Evolutionary conservation across 2,888 invertebrate species (phyloP).

Genomic region (Cetonia aurata): DNA sequence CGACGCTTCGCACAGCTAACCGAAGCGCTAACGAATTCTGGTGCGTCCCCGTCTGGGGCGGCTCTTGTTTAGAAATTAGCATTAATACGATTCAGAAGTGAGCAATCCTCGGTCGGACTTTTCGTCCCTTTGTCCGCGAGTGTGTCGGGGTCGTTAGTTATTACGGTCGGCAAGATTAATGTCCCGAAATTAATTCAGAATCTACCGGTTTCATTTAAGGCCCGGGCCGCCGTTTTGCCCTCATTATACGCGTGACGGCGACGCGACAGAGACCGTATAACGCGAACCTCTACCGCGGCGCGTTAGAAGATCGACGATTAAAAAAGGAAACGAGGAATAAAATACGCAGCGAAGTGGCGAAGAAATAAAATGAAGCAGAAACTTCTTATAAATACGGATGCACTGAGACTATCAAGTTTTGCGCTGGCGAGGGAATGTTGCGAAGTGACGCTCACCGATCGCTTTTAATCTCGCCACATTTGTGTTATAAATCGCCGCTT

Average conservation of each 20-base stretch:
- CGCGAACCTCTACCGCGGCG: constrained; percentile 33
- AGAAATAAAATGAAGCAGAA: too few relatives aligned
- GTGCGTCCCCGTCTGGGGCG: too few relatives aligned
- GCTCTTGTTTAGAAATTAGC: constrained; percentile 27
- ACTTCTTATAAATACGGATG: too few relatives aligned
- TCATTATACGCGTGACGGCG: constrained; percentile 47
- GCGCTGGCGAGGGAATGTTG: too few relatives aligned
- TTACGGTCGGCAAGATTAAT: constrained; percentile 53
- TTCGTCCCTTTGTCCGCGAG: constrained; percentile 46
- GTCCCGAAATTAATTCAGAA: constrained; percentile 53
- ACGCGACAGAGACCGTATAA: constrained; percentile 44
- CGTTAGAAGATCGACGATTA: constrained; percentile 15
- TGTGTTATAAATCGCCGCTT: too few relatives aligned
- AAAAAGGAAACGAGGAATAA: too few relatives aligned
- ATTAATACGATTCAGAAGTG: constrained; percentile 30
- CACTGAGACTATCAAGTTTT: too few relatives aligned
- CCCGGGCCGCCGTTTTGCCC: constrained; percentile 42
- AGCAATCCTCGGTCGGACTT: constrained; percentile 22
- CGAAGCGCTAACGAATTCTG: too few relatives aligned
- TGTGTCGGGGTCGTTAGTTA: constrained; percentile 51
- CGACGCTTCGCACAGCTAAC: too few relatives aligned
- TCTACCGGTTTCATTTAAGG: constrained; percentile 49
- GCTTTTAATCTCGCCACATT: too few relatives aligned
- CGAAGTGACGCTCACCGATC: too few relatives aligned
- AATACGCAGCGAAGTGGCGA: too few relatives aligned